Conservation (phyloP, 1,140 invertebrate species). For the Plectrocnemia conspersa region DNA sequence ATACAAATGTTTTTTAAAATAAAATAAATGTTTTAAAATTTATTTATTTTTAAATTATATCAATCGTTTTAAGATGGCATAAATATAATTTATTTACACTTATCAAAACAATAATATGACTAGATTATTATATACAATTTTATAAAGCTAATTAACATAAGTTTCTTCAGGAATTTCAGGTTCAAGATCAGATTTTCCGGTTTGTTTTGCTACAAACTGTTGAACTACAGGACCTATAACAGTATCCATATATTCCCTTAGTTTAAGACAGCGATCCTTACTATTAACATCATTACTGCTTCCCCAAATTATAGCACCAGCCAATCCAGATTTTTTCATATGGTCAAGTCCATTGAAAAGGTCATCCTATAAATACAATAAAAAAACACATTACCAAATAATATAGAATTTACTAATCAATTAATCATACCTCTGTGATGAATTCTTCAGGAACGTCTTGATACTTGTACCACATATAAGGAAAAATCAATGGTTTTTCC, state of each 20-base stretch:
- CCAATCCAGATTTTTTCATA: conserved; percentile 52
- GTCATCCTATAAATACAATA: conserved; percentile 52
- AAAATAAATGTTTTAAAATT: too few species aligned
- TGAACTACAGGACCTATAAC: conserved; percentile 56
- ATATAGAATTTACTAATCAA: too few species aligned
- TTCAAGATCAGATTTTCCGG: too few species aligned
- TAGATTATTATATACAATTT: too few species aligned
- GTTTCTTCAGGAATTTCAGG: too few species aligned
- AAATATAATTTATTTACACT: too few species aligned
- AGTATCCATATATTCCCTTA: conserved; percentile 56
- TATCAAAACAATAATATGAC: too few species aligned
- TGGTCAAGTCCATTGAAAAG: conserved; percentile 51
- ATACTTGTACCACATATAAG: conserved; percentile 70
- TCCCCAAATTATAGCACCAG: conserved; percentile 69
- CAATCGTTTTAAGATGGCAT: too few species aligned
- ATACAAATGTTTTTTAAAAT: too few species aligned
- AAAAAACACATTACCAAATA: background rate
- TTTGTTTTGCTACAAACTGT: conserved; percentile 36
- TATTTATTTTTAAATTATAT: too few species aligned
- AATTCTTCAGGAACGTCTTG: conserved; percentile 53
- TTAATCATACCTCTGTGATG: conserved; percentile 51
- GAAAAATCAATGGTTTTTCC: conserved; percentile 46
- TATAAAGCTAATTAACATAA: too few species aligned
- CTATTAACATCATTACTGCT: conserved; percentile 65
- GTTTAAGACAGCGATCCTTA: conserved; percentile 55